phyloP scores from a whole-genome alignment of 2,797 vertebrate genomes.

The Thamnophis elegans region DNA sequence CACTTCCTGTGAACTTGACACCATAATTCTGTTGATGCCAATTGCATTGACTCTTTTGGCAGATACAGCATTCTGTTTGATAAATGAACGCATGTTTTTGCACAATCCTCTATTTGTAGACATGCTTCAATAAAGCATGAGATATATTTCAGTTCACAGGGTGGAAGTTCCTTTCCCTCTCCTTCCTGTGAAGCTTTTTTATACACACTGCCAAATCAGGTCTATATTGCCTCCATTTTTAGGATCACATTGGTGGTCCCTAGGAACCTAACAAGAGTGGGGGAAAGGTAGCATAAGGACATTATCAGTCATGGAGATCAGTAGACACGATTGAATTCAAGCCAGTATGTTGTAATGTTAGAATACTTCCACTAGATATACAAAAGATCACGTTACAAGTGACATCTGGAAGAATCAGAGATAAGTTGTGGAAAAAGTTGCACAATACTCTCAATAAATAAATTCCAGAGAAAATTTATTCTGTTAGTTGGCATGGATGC shows the following conservation, averaged over 20 bases:
- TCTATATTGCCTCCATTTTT: not conserved
- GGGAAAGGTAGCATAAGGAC: not conserved
- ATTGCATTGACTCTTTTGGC: not conserved
- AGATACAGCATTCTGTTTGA: not conserved
- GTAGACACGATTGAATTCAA: not conserved
- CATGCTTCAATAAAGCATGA: not conserved
- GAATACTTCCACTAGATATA: not conserved
- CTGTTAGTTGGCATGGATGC: not conserved
- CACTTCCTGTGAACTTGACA: not conserved
- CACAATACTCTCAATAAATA: not conserved
- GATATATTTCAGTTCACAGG: not conserved
- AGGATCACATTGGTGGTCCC: not conserved
- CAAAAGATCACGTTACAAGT: not conserved
- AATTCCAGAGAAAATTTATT: not conserved
- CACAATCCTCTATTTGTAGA: not conserved
- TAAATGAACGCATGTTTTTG: not conserved
- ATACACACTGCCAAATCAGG: not conserved
- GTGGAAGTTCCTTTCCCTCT: not conserved
- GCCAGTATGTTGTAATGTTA: not conserved
- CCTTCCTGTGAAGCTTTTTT: not conserved
- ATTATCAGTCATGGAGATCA: not conserved
- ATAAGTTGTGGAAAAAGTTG: not conserved
- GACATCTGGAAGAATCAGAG: not conserved
- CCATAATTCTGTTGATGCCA: not conserved
- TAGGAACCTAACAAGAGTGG: not conserved